Evolutionary conservation across 2,113 vertebrate species (phyloP).

Genomic region (Larimichthys crocea): DNA sequence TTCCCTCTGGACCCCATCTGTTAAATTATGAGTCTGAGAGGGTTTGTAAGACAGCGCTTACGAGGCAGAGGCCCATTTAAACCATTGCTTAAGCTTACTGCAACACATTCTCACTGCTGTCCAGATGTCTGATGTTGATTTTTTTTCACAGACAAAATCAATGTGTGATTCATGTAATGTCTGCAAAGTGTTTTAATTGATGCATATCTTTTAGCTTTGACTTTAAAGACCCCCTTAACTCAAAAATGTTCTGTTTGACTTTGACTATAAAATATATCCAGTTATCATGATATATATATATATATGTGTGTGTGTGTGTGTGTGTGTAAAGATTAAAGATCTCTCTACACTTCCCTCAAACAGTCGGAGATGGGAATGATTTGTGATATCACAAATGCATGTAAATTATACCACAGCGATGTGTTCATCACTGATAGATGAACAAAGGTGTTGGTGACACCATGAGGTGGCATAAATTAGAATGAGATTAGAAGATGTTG

Average conservation of each 20-base stretch:
- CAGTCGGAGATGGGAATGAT: background rate
- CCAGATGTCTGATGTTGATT: background rate
- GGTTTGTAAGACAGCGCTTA: constrained; percentile 19
- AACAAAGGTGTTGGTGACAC: background rate
- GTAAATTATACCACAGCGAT: background rate
- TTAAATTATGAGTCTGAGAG: constrained; percentile 15
- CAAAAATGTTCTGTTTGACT: background rate
- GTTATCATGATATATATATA: background rate
- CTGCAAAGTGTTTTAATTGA: constrained; percentile 18
- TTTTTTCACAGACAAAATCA: background rate
- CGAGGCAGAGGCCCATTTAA: background rate
- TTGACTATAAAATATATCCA: background rate
- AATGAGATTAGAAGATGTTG: background rate
- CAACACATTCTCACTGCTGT: background rate
- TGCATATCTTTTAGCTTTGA: background rate
- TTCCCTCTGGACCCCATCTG: constrained; percentile 20
- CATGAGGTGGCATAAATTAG: background rate
- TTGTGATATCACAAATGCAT: background rate
- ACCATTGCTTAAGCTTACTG: background rate
- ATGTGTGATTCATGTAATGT: background rate
- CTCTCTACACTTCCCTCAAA: background rate
- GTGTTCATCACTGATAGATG: background rate
- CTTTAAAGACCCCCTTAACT: background rate
- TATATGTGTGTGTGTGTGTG: too few relatives aligned
- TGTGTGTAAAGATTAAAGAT: background rate